Evolutionary conservation across 2,888 invertebrate genomes (phyloP).

Genomic region (Hydraecia micacea): DNA sequence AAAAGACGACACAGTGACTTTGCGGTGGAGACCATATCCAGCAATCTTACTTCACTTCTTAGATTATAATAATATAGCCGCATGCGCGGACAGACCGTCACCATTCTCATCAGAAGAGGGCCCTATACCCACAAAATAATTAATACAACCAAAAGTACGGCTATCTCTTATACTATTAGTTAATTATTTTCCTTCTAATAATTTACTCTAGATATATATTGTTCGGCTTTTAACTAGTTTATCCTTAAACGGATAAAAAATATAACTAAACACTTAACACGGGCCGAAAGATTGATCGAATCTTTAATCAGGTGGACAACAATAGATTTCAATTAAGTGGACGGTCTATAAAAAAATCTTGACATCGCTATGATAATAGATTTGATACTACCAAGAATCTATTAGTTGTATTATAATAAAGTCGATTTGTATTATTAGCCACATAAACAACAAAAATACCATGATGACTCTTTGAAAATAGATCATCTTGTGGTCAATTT

Average conservation of each 20-base stretch:
- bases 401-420: constrained; percentile 13
- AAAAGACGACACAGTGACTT: not conserved
- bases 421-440: not conserved
- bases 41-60: not conserved
- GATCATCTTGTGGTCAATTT: not conserved
- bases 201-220: not conserved
- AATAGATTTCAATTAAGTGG: constrained; percentile 55
- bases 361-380: constrained; percentile 41
- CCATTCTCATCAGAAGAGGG: no score
- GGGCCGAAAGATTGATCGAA: constrained; percentile 46
- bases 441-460: not conserved
- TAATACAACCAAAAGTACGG: no score
- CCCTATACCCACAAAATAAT: no score
- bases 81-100: no score
- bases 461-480: not conserved
- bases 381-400: constrained; percentile 19
- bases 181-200: not conserved
- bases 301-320: constrained; percentile 49
- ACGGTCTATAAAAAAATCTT: constrained; percentile 51
- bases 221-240: not conserved
- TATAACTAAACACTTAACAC: not conserved
- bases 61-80: no score
- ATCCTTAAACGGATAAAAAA: constrained; percentile 41
- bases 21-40: not conserved
- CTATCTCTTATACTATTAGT: not conserved